A percentile compares a stretch with the other conserved stretches of the same genome.
Conservation (phyloP, 1,140 invertebrate species). For the Panagrolaimus sp. region DNA sequence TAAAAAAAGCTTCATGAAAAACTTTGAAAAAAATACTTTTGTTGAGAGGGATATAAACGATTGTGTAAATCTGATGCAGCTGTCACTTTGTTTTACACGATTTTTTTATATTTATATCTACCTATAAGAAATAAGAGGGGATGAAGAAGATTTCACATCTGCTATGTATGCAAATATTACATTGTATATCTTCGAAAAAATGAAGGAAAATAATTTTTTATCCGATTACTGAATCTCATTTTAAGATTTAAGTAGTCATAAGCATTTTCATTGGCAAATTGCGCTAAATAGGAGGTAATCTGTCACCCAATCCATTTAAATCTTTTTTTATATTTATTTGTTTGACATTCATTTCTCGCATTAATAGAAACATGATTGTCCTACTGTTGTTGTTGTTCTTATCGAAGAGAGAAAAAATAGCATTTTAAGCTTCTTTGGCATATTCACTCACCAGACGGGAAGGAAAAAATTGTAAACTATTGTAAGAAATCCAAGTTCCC, state of each 20-base stretch:
- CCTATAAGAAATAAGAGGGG: too few species aligned
- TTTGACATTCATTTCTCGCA: neutral
- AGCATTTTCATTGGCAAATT: too few species aligned
- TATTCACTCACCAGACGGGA: slow-evolving; percentile 8
- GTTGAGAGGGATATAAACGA: too few species aligned
- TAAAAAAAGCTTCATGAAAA: too few species aligned
- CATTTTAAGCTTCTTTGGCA: neutral
- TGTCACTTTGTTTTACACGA: slow-evolving; percentile 14
- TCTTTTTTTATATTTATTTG: neutral
- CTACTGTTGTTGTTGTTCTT: neutral
- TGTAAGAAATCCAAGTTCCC: too few species aligned
- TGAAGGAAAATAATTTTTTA: too few species aligned
- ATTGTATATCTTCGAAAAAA: too few species aligned
- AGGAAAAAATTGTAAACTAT: neutral
- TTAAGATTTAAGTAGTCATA: too few species aligned
- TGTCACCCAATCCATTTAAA: slow-evolving; percentile 14
- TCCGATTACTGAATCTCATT: too few species aligned
- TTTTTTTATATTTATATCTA: neutral
- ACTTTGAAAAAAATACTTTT: too few species aligned
- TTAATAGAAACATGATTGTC: neutral
- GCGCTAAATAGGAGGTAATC: slow-evolving; percentile 9
- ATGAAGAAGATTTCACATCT: neutral
- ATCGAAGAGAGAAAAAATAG: neutral
- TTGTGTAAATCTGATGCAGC: slow-evolving; percentile 10
- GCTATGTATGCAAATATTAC: slow-evolving; percentile 15